phyloP scores from a whole-genome alignment of 2,888 invertebrate species.

The Hemistola chrysoprasaria region DNA sequence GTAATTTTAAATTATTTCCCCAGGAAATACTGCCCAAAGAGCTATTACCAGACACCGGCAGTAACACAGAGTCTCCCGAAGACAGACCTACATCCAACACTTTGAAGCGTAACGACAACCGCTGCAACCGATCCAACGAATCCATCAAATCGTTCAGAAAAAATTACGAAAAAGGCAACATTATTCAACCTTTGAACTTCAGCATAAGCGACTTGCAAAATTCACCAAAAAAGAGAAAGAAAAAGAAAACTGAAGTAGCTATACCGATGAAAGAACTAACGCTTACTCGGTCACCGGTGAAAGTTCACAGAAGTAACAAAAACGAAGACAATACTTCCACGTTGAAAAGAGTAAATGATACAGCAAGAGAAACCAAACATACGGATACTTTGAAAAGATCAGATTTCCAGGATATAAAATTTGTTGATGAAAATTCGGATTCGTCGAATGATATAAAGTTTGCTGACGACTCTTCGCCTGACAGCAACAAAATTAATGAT shows the following conservation, averaged over 20 bases:
- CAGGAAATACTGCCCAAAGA: constrained; percentile 79
- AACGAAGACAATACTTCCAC: constrained; percentile 62
- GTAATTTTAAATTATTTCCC: constrained; percentile 1
- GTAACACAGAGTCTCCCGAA: constrained; percentile 86
- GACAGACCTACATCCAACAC: constrained; percentile 75
- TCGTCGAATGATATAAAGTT: constrained; percentile 75
- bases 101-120: constrained; percentile 56
- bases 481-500: constrained; percentile 68
- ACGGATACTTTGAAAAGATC: constrained; percentile 77
- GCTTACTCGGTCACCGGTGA: constrained; percentile 61
- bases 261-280: constrained; percentile 73
- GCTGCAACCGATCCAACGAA: constrained; percentile 58
- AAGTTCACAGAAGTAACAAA: constrained; percentile 60
- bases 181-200: constrained; percentile 77
- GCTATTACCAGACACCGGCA: constrained; percentile 81
- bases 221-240: constrained; percentile 64
- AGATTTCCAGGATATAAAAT: constrained; percentile 85
- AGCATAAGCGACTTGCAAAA: constrained; percentile 73
- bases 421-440: constrained; percentile 87
- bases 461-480: constrained; percentile 74
- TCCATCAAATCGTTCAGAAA: constrained; percentile 61
- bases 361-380: constrained; percentile 85
- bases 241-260: constrained; percentile 56
- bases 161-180: constrained; percentile 62
- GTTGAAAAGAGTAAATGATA: constrained; percentile 84